phyloP scores from a whole-genome alignment of 1,140 invertebrate genomes.

The Agraylea sexmaculata region DNA sequence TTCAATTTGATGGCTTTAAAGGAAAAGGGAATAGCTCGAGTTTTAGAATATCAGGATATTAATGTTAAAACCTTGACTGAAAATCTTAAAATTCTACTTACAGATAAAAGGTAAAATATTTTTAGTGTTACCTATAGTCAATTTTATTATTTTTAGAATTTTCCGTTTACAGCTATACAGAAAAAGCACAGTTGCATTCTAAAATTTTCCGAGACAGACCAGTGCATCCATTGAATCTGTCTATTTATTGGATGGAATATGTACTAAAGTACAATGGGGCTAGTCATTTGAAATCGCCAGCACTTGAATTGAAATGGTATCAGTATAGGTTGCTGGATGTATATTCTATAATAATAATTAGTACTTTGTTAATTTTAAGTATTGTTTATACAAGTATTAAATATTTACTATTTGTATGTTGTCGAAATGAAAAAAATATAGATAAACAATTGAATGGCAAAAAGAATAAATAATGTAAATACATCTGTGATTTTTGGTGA shows the following conservation, averaged over 20 bases:
- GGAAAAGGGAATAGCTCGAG: constrained; percentile 26
- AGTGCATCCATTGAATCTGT: constrained; percentile 38
- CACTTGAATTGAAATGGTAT: constrained; percentile 31
- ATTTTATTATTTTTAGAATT: neutral
- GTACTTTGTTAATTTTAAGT: constrained; percentile 2
- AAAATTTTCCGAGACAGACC: constrained; percentile 37
- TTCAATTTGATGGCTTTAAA: constrained; percentile 28
- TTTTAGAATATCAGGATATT: constrained; percentile 25
- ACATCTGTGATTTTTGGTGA: neutral
- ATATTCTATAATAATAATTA: constrained; percentile 6
- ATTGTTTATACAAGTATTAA: neutral
- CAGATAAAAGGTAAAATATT: constrained; percentile 24
- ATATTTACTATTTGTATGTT: neutral
- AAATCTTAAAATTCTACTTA: constrained; percentile 24
- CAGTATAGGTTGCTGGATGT: constrained; percentile 41
- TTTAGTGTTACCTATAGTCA: neutral
- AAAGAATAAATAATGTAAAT: constrained; percentile 4
- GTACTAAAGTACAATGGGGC: constrained; percentile 40
- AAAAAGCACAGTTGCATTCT: constrained; percentile 27
- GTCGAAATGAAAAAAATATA: neutral
- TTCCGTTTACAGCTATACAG: constrained; percentile 21
- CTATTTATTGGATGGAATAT: constrained; percentile 48
- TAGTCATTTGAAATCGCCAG: constrained; percentile 31
- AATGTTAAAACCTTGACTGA: constrained; percentile 23
- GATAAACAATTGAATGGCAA: neutral